These are phyloP conservation scores for Lamellibrachia luymesi DNA, from an alignment of 1,140 invertebrate species.

Conservation along the genomic window DNA sequence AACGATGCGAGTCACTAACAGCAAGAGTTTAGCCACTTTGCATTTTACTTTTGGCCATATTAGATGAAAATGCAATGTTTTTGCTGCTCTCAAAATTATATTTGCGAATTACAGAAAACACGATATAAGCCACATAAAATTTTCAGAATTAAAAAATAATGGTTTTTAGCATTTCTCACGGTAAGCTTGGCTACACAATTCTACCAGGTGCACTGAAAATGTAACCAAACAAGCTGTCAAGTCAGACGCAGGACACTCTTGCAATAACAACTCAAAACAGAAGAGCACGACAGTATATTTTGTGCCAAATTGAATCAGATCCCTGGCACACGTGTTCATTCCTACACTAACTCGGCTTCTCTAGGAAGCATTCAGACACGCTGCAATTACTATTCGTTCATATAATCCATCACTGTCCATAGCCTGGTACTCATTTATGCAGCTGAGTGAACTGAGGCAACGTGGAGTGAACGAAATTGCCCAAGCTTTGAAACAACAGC, in stretches of 20 bases:
- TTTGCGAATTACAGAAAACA: not conserved
- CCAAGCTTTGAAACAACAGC: no score
- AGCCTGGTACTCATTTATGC: no score
- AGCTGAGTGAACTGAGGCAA: no score
- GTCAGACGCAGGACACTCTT: not conserved
- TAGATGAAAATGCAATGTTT: not conserved
- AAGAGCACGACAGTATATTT: not conserved
- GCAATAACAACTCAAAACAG: not conserved
- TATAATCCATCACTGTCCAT: not conserved
- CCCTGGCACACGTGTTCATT: no score
- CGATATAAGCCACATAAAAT: not conserved
- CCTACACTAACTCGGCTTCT: no score
- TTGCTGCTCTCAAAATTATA: not conserved
- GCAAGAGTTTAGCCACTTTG: not conserved
- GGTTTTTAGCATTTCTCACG: no score
- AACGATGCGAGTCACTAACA: not conserved
- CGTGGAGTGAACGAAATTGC: no score
- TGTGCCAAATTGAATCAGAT: not conserved
- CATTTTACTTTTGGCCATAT: not conserved
- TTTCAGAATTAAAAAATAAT: not conserved
- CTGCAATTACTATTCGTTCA: not conserved
- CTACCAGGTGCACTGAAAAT: not conserved
- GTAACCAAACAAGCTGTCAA: not conserved
- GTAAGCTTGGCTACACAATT: not conserved
- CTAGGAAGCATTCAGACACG: no score